Percentiles rank a stretch among this genome's conserved stretches.
phyloP scores from a whole-genome alignment of 2,797 vertebrate species.

The Gobio occitaniae region DNA sequence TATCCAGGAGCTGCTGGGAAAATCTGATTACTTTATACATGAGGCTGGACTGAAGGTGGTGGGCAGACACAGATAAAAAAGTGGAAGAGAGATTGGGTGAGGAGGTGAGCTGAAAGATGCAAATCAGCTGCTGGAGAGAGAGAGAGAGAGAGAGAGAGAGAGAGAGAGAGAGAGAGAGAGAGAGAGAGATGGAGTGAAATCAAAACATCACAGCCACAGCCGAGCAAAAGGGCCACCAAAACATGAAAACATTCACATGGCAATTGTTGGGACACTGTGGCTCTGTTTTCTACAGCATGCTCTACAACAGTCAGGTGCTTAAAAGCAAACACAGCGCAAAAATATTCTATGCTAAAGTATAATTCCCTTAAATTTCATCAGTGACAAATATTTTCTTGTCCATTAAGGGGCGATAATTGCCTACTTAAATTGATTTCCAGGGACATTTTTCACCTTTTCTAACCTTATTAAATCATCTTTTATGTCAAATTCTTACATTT shows the following conservation, averaged over 20 bases:
- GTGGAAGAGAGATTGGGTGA: conserved; percentile 72
- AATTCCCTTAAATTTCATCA: background rate
- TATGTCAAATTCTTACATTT: conserved; percentile 2
- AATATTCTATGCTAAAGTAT: background rate
- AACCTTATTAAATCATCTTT: background rate
- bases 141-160: no score
- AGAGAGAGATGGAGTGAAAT: conserved; percentile 25
- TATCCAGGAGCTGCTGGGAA: conserved; percentile 85
- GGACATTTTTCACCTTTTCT: background rate
- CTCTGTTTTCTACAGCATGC: background rate
- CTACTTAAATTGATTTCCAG: background rate
- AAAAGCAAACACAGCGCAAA: background rate
- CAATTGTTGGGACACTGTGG: background rate
- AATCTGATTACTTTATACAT: conserved; percentile 96
- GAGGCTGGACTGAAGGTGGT: conserved; percentile 71
- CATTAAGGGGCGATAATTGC: background rate
- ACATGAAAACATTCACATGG: conserved; percentile 24
- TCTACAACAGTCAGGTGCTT: background rate
- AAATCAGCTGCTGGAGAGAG: conserved; percentile 65
- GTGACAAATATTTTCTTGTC: background rate
- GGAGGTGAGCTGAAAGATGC: conserved; percentile 68
- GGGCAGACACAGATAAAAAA: conserved; percentile 70
- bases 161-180: no score
- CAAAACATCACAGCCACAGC: conserved; percentile 47
- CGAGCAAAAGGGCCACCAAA: conserved; percentile 65